These are phyloP conservation scores for Equus quagga DNA, from an alignment of 2,113 vertebrate species.

Conservation along the genomic window DNA sequence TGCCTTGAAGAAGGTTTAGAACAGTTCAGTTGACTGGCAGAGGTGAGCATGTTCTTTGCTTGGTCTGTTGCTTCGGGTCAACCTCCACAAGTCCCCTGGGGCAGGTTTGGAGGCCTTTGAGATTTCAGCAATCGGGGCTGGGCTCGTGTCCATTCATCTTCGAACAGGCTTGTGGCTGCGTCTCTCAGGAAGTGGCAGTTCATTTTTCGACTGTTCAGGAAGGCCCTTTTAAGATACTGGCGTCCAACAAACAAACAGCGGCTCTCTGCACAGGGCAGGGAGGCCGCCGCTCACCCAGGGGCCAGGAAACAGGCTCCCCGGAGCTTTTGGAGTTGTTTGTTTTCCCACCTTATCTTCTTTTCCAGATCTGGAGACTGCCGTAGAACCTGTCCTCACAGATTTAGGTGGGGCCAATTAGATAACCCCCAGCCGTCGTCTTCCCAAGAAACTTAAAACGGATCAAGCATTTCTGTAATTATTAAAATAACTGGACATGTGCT, in stretches of 20 bases:
- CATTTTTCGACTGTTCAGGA: conserved; percentile 74
- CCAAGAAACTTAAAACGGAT: neutral
- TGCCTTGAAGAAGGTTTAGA: neutral
- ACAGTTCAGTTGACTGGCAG: conserved; percentile 45
- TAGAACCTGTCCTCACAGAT: neutral
- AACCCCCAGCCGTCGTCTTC: neutral
- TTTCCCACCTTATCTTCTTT: conserved; percentile 59
- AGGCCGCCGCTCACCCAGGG: neutral
- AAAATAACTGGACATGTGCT: neutral
- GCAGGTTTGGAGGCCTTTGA: conserved; percentile 54
- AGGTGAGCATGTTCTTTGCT: neutral
- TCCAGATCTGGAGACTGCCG: conserved; percentile 48
- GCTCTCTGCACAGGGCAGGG: neutral
- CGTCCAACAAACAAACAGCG: conserved; percentile 48
- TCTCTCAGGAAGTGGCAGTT: conserved; percentile 80
- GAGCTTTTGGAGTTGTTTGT: conserved; percentile 43
- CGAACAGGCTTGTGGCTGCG: conserved; percentile 36
- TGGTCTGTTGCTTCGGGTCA: conserved; percentile 55
- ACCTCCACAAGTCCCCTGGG: conserved; percentile 36
- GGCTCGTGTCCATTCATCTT: conserved; percentile 65
- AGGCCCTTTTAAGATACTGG: conserved; percentile 73
- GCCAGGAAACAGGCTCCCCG: conserved; percentile 52
- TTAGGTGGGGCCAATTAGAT: neutral
- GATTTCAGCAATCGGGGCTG: conserved; percentile 49
- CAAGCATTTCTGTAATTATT: neutral